phyloP scores from a whole-genome alignment of 2,113 vertebrate genomes.

The human region GRCh38 chr3:58442501-58443000 shows the following conservation, averaged over 20 bases:
- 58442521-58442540: background rate
- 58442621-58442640: too few relatives aligned
- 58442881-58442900: background rate
- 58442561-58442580: background rate
- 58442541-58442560: background rate
- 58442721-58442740: background rate
- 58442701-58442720: too few relatives aligned
- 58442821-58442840: background rate
- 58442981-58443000: background rate
- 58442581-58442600: background rate
- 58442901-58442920: background rate
- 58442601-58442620: background rate
- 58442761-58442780: background rate
- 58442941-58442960: background rate
- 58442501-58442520: background rate
- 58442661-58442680: too few relatives aligned
- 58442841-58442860: background rate
- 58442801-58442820: background rate
- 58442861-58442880: background rate
- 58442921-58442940: background rate
- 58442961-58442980: background rate
- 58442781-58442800: background rate
- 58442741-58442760: background rate
- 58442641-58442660: too few relatives aligned
- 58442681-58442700: too few relatives aligned